Evolutionary conservation across 2,888 invertebrate genomes (phyloP), one percentile per base, ranked within the genome.

Genomic region (Emmelina monodactyla): DNA sequence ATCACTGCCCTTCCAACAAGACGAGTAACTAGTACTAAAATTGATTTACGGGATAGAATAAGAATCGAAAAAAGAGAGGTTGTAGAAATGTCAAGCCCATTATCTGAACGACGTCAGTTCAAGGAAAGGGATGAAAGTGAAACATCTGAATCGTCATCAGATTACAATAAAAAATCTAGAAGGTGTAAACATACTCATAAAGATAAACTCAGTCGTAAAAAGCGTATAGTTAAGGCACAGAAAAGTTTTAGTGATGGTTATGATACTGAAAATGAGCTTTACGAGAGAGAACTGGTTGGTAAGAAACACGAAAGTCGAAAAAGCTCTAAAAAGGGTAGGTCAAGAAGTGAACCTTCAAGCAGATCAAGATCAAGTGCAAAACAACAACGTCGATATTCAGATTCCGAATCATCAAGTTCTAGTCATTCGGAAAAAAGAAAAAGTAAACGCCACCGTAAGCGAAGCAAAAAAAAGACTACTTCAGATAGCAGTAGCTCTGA

Each of bases 181-280:
- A 61, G 51, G 51, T 38, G 54, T 19, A 58, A 63, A 33, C 49
- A 51, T 32, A 68, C 59, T 46, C 54, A 65, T 48, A 50, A 56
- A 33, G 62, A 59, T 37, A 66, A 56, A 44, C 63, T 61, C 37
- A 67, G 69, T 37, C 60, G 69, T 28, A 53, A 68, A 46, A 73
- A 73, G 58, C 58, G 62, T 42, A 43, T 64, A 28, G 50, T 64
- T 35, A 62, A 62, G 28, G 46, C 60, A 31, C 73, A 79, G 55
- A 78, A 68, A 51, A 82, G 80, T 52, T 81, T 80, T 49, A 81
- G 80, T 51, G 81, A 82, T 49, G 81, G 80, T 9, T 79, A 78
- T 39, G 81, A 81, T 36, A 75, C 61, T 38, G 80, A 80, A 45
- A 41, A 59, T 31, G 76, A 76, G 43, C 59, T 49, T 14, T 44